Base-by-base conservation (phyloP, 92 coral and sea anemone species). In the Heliopora coerulea region DNA sequence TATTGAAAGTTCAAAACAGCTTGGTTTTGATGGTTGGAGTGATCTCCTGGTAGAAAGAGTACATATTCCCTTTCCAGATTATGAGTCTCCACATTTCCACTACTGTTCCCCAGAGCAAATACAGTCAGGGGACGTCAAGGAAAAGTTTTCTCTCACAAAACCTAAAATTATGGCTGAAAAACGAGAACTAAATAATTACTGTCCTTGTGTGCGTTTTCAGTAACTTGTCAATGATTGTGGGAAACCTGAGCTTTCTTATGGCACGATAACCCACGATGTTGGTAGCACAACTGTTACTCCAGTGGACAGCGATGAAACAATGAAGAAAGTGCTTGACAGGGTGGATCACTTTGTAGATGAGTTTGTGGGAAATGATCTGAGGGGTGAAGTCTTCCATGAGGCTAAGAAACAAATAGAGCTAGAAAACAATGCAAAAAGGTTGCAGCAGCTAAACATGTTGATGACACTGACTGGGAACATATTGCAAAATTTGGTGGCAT, bases 11-110 rank as follows among this genome's bases (percentile, higher is more conserved):
- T 30, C 79, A 31, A 1, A 57, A 34, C 31, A 3, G 30, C 68
- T 74, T 37, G 23, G 50, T 74, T 14, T 18, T 57, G 79, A 74
- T 74, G 79, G 35, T 30, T 74, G 79, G 79, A 74, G 54, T 34
- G 79, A 57, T 10, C 50, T 74, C 18, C 54, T 31, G 6, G 52
- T 74, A 37, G 10, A 32, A 57, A 32, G 68, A 74, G 79, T 74
- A 34, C 23, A 17, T 3, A 31, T 68, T 1, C 79, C 79, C 52
- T 66, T 29, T 20, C 6, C 20, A 3, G 54, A 40, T 35, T 26
- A 66, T 8, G 56, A 66, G 7, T 66, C 73, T 2, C 9, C 27
- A 3, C 14, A 27, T 17, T 66, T 66, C 21, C 73, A 66, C 54
- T 66, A 34, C 54, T 20, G 23, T 21, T 66, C 56, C 13, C 21